These are phyloP conservation scores for Cataglyphis cursor DNA, from an alignment of 2,888 invertebrate species.

Conservation along the genomic window DNA sequence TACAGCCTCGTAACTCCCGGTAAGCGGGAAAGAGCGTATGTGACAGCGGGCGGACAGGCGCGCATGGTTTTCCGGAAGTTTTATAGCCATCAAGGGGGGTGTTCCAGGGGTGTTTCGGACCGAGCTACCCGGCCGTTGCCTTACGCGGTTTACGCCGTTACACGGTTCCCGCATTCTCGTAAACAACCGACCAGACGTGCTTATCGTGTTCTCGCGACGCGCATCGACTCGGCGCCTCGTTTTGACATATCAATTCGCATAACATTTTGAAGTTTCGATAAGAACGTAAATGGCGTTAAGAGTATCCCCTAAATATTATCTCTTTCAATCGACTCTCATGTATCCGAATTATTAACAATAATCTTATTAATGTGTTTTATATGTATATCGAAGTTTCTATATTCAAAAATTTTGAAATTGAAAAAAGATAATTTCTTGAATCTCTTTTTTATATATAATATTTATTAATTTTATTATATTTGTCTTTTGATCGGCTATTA, in stretches of 20 bases:
- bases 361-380: neutral
- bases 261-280: constrained; percentile 30
- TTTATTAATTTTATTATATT: neutral
- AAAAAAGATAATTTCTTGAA: neutral
- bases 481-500: neutral
- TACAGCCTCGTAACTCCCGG: constrained; percentile 85
- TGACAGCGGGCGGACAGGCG: constrained; percentile 80
- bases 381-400: neutral
- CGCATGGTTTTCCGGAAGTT: constrained; percentile 79
- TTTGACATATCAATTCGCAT: constrained; percentile 45
- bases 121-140: constrained; percentile 75
- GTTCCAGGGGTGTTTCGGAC: constrained; percentile 76
- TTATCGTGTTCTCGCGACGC: constrained; percentile 73
- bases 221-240: constrained; percentile 42
- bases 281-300: constrained; percentile 9
- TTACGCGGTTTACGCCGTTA: constrained; percentile 79
- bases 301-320: neutral
- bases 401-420: neutral
- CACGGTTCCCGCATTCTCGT: constrained; percentile 84
- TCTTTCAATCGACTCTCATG: neutral
- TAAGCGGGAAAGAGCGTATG: constrained; percentile 84
- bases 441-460: neutral
- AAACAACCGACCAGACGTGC: constrained; percentile 78
- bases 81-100: constrained; percentile 81
- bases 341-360: neutral